phyloP scores from a whole-genome alignment of 2,797 vertebrate species.

The Trachops cirrhosus region DNA sequence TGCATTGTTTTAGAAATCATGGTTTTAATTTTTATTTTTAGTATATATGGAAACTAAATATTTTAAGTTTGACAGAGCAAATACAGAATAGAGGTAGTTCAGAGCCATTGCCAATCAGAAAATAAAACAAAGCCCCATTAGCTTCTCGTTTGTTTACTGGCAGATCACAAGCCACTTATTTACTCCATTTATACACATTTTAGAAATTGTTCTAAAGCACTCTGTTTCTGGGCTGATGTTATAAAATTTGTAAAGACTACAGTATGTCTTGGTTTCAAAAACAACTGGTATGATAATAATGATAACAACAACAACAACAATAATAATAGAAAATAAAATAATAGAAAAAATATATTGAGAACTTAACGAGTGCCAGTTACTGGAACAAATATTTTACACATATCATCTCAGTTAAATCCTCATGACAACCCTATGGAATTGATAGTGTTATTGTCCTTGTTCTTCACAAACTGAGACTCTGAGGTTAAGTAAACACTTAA shows the following conservation, averaged over 20 bases:
- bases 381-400: neutral
- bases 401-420: neutral
- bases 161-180: slow-evolving; percentile 16
- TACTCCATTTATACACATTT: neutral
- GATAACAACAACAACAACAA: neutral
- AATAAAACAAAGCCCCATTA: slow-evolving; percentile 29
- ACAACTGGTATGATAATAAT: neutral
- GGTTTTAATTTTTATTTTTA: neutral
- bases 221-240: neutral
- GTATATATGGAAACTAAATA: neutral
- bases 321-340: neutral
- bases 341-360: neutral
- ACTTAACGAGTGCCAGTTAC: neutral
- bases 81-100: slow-evolving; percentile 55
- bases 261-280: neutral
- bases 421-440: neutral
- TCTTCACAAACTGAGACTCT: neutral
- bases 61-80: neutral
- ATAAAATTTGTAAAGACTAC: neutral
- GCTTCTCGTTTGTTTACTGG: slow-evolving; percentile 56
- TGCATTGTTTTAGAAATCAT: neutral
- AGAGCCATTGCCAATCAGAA: slow-evolving; percentile 52
- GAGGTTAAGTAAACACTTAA: neutral
- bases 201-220: neutral
- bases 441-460: neutral